Percentiles rank a stretch among this genome's conserved stretches.
phyloP scores from a whole-genome alignment of 2,888 invertebrate genomes.

The Parasteatoda lunata region DNA sequence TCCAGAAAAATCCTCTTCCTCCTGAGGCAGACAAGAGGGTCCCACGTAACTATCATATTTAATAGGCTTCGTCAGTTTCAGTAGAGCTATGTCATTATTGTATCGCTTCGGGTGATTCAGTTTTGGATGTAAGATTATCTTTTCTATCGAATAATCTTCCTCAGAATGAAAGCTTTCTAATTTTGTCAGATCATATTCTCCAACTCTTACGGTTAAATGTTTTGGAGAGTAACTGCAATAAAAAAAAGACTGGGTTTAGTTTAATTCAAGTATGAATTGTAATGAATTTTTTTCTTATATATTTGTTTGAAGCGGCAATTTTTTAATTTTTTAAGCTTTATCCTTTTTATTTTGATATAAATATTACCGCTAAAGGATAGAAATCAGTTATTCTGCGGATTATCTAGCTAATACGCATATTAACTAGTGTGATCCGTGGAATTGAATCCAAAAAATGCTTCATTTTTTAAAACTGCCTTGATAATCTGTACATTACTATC shows the following conservation, averaged over 20 bases:
- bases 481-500: too few species aligned
- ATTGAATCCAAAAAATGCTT: too few species aligned
- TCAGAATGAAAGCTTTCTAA: slow-evolving; percentile 74
- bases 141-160: slow-evolving; percentile 76
- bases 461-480: too few species aligned
- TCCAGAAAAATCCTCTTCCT: slow-evolving; percentile 76
- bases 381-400: too few species aligned
- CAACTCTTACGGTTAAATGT: slow-evolving; percentile 75
- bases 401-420: too few species aligned
- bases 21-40: slow-evolving; percentile 84
- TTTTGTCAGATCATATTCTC: slow-evolving; percentile 82
- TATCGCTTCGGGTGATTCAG: slow-evolving; percentile 63
- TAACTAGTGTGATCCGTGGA: too few species aligned
- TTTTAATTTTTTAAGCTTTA: too few species aligned
- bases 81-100: slow-evolving; percentile 81
- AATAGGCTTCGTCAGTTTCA: slow-evolving; percentile 80
- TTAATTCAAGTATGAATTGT: too few species aligned
- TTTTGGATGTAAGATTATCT: slow-evolving; percentile 81
- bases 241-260: background rate
- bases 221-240: slow-evolving; percentile 39
- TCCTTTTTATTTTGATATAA: too few species aligned
- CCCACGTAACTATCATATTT: slow-evolving; percentile 82
- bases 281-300: too few species aligned
- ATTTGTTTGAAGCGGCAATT: too few species aligned
- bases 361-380: too few species aligned